These are phyloP conservation scores for Drosophila emarginata DNA, from an alignment of 2,888 invertebrate species.

Conservation along the genomic window DNA sequence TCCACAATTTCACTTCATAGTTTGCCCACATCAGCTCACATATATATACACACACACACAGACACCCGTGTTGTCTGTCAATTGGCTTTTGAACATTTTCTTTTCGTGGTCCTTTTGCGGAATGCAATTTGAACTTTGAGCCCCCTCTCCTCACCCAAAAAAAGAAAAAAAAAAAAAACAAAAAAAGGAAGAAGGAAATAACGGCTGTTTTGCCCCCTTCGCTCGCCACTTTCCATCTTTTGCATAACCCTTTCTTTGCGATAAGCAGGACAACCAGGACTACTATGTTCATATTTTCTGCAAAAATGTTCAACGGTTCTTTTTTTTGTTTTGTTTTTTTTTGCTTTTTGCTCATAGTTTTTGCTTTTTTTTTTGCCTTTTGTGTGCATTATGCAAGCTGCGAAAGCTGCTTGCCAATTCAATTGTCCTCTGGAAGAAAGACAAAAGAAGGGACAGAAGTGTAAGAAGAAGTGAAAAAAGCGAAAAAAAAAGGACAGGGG, in stretches of 20 bases:
- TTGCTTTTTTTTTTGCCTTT: background rate
- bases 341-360: background rate
- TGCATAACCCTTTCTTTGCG: slow-evolving; percentile 25
- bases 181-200: background rate
- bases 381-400: slow-evolving; percentile 27
- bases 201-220: background rate
- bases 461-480: no score
- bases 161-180: background rate
- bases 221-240: background rate
- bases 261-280: slow-evolving; percentile 41
- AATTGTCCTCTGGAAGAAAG: slow-evolving; percentile 51
- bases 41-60: background rate
- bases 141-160: background rate
- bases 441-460: slow-evolving; percentile 35
- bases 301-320: slow-evolving; percentile 37
- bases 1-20: background rate
- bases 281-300: slow-evolving; percentile 49
- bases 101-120: slow-evolving; percentile 48
- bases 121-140: slow-evolving; percentile 70
- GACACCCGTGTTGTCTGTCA: slow-evolving; percentile 22
- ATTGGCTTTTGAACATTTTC: slow-evolving; percentile 50
- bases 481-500: slow-evolving; percentile 22
- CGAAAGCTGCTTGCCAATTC: slow-evolving; percentile 64
- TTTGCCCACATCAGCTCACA: background rate
- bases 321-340: background rate